phyloP scores from a whole-genome alignment of 92 coral and sea anemone species.

The Meandrina meandrites region DNA sequence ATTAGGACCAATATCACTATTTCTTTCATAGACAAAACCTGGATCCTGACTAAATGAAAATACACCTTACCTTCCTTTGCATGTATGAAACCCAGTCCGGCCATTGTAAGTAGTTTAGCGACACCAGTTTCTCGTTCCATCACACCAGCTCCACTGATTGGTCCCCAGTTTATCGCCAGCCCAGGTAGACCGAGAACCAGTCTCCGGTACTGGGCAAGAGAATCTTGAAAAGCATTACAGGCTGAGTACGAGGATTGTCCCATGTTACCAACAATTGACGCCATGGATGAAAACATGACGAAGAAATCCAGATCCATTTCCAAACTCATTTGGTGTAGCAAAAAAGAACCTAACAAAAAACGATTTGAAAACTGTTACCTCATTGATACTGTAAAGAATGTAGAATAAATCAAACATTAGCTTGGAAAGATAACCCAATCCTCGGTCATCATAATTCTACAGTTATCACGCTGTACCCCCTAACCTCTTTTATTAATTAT shows the following conservation, averaged over 20 bases:
- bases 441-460: no score
- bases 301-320: slow-evolving; percentile 85
- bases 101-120: slow-evolving; percentile 43
- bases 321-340: slow-evolving; percentile 80
- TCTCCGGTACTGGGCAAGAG: slow-evolving; percentile 74
- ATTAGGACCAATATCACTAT: neutral
- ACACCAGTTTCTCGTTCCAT: slow-evolving; percentile 55
- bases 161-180: slow-evolving; percentile 86
- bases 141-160: slow-evolving; percentile 85
- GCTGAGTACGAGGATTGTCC: slow-evolving; percentile 79
- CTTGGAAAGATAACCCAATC: no score
- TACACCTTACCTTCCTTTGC: slow-evolving; percentile 35
- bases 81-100: slow-evolving; percentile 62
- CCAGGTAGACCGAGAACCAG: slow-evolving; percentile 78
- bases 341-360: slow-evolving; percentile 57
- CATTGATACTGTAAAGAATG: neutral
- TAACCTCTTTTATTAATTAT: neutral
- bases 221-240: slow-evolving; percentile 79
- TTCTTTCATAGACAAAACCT: neutral
- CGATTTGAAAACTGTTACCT: neutral
- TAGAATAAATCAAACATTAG: no score
- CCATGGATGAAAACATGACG: slow-evolving; percentile 83
- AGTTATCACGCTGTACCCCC: neutral
- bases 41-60: neutral
- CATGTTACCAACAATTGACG: slow-evolving; percentile 71